phyloP scores from a whole-genome alignment of 2,113 vertebrate genomes.

The Aramus guarauna region DNA sequence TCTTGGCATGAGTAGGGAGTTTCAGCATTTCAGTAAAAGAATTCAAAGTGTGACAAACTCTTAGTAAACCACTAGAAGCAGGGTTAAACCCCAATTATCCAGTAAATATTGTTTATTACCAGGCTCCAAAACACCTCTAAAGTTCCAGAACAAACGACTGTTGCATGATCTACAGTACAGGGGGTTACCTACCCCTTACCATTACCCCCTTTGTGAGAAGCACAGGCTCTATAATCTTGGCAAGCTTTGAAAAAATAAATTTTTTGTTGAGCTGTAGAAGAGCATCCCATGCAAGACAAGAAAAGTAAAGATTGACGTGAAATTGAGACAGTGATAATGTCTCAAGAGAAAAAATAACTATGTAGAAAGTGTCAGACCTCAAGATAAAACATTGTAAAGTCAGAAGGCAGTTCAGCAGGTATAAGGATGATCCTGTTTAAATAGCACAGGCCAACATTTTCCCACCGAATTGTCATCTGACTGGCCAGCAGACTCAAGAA shows the following conservation, averaged over 20 bases:
- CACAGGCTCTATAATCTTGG: neutral
- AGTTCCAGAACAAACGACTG: neutral
- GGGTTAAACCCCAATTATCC: neutral
- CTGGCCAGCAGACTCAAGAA: neutral
- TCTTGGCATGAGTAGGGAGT: neutral
- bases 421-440: neutral
- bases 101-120: neutral
- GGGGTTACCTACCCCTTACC: neutral
- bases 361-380: neutral
- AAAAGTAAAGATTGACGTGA: neutral
- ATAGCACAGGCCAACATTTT: neutral
- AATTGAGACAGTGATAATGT: neutral
- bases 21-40: neutral
- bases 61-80: neutral
- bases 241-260: neutral
- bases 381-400: neutral
- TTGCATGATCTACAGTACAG: neutral
- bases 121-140: neutral
- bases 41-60: neutral
- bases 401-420: neutral
- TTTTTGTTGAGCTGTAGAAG: neutral
- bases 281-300: neutral
- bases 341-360: neutral
- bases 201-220: neutral
- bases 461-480: neutral